Conservation (phyloP, 2,888 invertebrate species). For the Chydorus sphaericus region DNA sequence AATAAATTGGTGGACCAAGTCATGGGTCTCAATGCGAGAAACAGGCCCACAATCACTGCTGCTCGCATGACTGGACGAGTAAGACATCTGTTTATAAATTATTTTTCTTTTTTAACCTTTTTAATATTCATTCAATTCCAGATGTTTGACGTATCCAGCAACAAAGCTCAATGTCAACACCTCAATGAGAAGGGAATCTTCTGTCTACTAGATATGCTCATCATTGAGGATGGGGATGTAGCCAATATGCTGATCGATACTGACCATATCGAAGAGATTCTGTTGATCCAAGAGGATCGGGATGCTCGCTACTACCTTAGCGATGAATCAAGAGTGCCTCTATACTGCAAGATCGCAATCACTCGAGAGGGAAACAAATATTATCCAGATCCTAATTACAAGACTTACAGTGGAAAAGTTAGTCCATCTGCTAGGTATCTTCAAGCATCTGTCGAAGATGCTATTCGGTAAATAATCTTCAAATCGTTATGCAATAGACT, state of each 20-base stretch:
- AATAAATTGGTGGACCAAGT: background rate
- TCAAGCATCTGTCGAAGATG: constrained; percentile 16
- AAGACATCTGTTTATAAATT: too few relatives aligned
- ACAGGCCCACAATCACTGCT: background rate
- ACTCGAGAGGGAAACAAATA: constrained; percentile 17
- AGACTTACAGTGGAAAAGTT: constrained; percentile 13
- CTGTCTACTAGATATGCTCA: constrained; percentile 49
- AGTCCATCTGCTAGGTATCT: constrained; percentile 7
- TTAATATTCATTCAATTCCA: background rate
- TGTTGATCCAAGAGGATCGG: constrained; percentile 54
- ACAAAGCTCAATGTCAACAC: background rate
- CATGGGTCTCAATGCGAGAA: background rate
- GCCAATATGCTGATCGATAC: constrained; percentile 76
- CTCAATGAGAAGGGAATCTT: constrained; percentile 10
- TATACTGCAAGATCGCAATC: constrained; percentile 16
- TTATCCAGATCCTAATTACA: constrained; percentile 19
- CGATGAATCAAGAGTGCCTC: constrained; percentile 27
- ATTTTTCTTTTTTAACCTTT: background rate
- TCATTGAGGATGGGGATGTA: constrained; percentile 57
- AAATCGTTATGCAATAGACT: too few relatives aligned
- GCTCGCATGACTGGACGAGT: background rate
- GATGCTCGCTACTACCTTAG: constrained; percentile 56
- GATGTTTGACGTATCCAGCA: background rate
- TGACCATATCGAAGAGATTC: constrained; percentile 49
- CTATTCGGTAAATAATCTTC: constrained; percentile 16